Conservation (phyloP, 1,140 invertebrate genomes). For the Anadara kagoshimensis region DNA sequence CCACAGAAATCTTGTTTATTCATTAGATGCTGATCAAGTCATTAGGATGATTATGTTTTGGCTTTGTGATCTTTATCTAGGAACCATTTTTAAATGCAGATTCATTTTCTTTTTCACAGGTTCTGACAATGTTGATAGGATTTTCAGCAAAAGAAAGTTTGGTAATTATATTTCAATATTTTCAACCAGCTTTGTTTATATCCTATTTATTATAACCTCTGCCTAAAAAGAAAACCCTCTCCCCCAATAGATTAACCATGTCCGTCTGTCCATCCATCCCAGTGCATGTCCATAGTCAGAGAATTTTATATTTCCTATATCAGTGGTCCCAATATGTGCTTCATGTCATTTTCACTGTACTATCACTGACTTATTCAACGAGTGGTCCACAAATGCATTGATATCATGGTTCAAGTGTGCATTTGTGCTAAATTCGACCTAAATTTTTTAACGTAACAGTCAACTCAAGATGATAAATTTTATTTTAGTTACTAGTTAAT, state of each 20-base stretch:
- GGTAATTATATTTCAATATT: conserved; percentile 15
- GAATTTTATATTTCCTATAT: background rate
- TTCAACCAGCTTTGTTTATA: background rate
- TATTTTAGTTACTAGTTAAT: too few species aligned
- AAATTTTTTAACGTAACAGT: too few species aligned
- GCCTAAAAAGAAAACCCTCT: background rate
- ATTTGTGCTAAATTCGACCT: too few species aligned
- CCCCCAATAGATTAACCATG: background rate
- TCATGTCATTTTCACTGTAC: too few species aligned
- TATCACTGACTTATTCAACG: too few species aligned
- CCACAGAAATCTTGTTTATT: too few species aligned
- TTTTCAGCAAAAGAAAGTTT: conserved; percentile 34
- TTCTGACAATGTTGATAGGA: conserved; percentile 37
- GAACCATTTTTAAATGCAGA: too few species aligned
- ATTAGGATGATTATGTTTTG: background rate
- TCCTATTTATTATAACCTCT: background rate
- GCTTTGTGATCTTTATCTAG: too few species aligned
- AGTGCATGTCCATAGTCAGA: background rate
- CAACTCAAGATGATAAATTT: too few species aligned
- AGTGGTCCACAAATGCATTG: too few species aligned
- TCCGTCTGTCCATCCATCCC: background rate
- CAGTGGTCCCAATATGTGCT: background rate
- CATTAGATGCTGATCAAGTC: too few species aligned
- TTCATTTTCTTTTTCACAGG: conserved; percentile 17
- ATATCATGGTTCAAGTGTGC: too few species aligned